Base-by-base conservation (phyloP, 1,140 invertebrate genomes). In the Tribolium madens region DNA sequence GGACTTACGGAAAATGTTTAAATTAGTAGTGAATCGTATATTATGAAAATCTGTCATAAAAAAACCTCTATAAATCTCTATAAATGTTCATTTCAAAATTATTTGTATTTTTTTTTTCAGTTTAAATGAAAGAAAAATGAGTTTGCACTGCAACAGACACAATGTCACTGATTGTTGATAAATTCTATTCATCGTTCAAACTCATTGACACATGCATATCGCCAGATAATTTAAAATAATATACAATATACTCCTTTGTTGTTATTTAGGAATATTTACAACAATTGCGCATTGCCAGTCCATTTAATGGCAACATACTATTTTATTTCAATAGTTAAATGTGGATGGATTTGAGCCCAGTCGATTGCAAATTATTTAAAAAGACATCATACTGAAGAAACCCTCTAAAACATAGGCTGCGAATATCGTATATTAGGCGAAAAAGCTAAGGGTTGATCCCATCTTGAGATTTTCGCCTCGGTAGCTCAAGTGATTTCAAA, bases 401-500 rank as follows among this genome's bases (percentile, higher is more conserved):
- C 50, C 2, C 26, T 31, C 2, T 31, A n/a, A n/a, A 31, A 31
- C 26, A 52, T 14, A 52, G 10, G 3, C n/a, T 17, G 9, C 15
- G 9, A 52, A 52, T 52, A 14, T 17, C 15, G 6, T 17, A 7
- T 52, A 52, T 52, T 52, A 52, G 15, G 13, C 3, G 50, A 17
- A 3, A 17, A 52, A 15, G 13, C 12, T 60, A 60, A 52, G 15
- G 15, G 15, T 12, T 57, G 52, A 57, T 57, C 17, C 52, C 52
- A 33, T 64, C 9, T 33, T 13, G 7, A 3, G 21, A 36, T 64
- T 57, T 64, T 64, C 26, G 57, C 26, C 2, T 18, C 18, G 17
- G 26, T 15, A 64, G 21, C 57, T 64, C 57, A 26, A 64, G 57
- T 64, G 57, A 36, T 64, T 64, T 64, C 57, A 64, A 57, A 57